A percentile compares a stretch with the other conserved stretches of the same genome.
phyloP scores from a whole-genome alignment of 2,888 invertebrate species.

The Cerceris rybyensis region DNA sequence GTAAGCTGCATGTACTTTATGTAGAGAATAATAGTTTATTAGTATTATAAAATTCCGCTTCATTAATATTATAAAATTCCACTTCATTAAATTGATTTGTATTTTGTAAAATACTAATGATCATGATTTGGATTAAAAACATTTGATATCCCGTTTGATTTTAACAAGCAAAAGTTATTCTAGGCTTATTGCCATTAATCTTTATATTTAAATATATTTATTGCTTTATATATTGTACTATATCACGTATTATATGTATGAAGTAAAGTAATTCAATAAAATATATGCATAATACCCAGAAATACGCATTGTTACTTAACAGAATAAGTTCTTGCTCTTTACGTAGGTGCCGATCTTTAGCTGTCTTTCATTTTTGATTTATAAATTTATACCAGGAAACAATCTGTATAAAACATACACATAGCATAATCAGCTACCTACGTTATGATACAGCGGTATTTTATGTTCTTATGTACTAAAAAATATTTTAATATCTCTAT shows the following conservation, averaged over 20 bases:
- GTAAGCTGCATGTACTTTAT: conserved; percentile 17
- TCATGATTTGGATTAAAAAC: neutral
- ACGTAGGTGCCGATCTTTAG: neutral
- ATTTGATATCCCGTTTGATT: neutral
- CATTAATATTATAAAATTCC: conserved; percentile 13
- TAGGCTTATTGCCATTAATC: neutral
- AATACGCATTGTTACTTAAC: neutral
- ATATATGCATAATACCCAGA: neutral
- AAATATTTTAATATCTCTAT: conserved; percentile 7
- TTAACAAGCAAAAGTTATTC: neutral
- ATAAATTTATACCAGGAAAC: neutral
- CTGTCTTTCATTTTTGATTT: neutral
- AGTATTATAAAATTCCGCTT: conserved; percentile 14
- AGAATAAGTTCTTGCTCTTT: neutral
- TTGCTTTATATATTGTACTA: neutral
- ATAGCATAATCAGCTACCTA: neutral
- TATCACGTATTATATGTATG: neutral
- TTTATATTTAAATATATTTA: neutral
- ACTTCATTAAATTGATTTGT: neutral
- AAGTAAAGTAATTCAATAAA: conserved; percentile 16
- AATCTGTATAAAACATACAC: neutral
- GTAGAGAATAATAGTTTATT: conserved; percentile 17
- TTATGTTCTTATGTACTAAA: too few species aligned
- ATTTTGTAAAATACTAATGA: conserved; percentile 1
- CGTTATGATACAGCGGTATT: too few species aligned